Percentiles rank a stretch among this genome's conserved stretches.
Conservation (phyloP, 1,140 invertebrate species). For the Atta texana region DNA sequence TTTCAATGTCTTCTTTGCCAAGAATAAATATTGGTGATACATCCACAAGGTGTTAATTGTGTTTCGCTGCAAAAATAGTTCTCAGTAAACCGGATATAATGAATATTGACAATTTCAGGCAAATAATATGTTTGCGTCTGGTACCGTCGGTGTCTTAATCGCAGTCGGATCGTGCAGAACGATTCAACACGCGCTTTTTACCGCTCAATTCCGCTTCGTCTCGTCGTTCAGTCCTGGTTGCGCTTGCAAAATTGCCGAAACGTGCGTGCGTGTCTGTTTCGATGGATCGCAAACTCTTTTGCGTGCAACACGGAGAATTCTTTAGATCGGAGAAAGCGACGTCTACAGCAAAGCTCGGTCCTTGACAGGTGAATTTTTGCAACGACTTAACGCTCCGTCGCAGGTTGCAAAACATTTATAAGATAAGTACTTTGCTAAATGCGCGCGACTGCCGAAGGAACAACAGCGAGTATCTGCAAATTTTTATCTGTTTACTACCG, state of each 20-base stretch:
- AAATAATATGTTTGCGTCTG: slow-evolving; percentile 74
- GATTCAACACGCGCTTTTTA: slow-evolving; percentile 66
- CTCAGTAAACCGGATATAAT: slow-evolving; percentile 41
- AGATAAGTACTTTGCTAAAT: slow-evolving; percentile 6
- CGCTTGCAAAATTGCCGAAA: slow-evolving; percentile 75
- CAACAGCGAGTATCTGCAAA: background rate
- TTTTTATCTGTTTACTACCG: background rate
- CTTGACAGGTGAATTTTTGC: slow-evolving; percentile 47
- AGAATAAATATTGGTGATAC: background rate
- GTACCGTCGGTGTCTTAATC: slow-evolving; percentile 72
- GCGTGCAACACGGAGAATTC: slow-evolving; percentile 68
- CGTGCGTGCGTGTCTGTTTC: slow-evolving; percentile 61
- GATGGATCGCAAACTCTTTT: slow-evolving; percentile 56
- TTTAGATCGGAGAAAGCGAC: slow-evolving; percentile 32
- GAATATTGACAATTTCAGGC: slow-evolving; percentile 49
- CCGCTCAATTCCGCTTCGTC: slow-evolving; percentile 73
- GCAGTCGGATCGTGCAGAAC: slow-evolving; percentile 34
- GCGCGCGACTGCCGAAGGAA: background rate
- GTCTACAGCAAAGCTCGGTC: slow-evolving; percentile 30
- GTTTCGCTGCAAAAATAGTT: slow-evolving; percentile 13
- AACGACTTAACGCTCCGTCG: background rate
- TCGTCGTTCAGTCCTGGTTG: slow-evolving; percentile 27
- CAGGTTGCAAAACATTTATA: slow-evolving; percentile 32
- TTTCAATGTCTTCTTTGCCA: background rate
- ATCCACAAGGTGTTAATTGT: slow-evolving; percentile 26